Conservation (phyloP, 2,797 vertebrate genomes). For the Melanitta fusca region DNA sequence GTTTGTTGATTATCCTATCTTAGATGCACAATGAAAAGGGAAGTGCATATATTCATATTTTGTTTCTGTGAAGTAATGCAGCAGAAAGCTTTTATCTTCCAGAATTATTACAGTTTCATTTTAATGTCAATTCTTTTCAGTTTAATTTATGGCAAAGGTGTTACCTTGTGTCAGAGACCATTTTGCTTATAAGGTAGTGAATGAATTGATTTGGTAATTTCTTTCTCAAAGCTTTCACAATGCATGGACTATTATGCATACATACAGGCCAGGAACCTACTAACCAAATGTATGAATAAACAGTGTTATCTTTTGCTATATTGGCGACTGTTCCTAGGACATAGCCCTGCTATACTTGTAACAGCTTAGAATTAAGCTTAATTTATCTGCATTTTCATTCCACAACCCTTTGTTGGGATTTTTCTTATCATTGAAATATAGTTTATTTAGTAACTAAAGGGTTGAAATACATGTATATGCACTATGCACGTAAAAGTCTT, state of each 20-base stretch:
- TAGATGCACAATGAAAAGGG: background rate
- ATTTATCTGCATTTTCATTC: background rate
- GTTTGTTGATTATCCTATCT: background rate
- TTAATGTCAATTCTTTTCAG: background rate
- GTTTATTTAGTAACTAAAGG: background rate
- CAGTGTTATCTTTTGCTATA: background rate
- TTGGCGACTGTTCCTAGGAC: background rate
- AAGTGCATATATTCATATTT: background rate
- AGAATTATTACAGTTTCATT: background rate
- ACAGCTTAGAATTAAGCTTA: background rate
- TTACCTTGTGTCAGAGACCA: background rate
- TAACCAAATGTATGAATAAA: background rate
- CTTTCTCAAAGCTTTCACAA: background rate
- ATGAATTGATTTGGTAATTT: background rate
- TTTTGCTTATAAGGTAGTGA: background rate
- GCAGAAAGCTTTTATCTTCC: background rate
- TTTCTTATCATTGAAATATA: background rate
- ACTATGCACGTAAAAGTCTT: background rate
- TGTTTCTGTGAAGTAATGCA: background rate
- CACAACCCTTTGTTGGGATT: no score
- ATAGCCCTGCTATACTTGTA: background rate
- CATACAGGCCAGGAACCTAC: background rate
- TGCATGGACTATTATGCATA: background rate
- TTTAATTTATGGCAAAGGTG: background rate
- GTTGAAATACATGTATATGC: background rate